Conservation (phyloP, 2,797 vertebrate genomes). For the Salmo trutta region DNA sequence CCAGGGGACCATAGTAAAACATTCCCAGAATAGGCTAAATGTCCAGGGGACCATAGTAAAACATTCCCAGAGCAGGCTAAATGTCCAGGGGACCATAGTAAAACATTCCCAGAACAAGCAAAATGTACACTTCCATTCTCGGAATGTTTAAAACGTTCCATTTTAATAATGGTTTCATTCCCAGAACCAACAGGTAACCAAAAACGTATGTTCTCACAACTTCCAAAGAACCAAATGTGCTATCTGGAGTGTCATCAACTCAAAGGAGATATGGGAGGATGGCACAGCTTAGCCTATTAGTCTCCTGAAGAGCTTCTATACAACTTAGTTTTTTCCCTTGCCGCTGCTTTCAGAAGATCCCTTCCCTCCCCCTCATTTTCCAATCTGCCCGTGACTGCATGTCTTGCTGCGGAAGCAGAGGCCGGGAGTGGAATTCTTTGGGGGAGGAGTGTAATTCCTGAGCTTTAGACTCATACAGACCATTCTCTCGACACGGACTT, state of each 20-base stretch:
- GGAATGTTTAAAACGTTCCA: too few species aligned
- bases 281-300: background rate
- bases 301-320: background rate
- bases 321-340: background rate
- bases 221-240: too few species aligned
- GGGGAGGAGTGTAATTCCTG: constrained; percentile 20
- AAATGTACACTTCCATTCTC: too few species aligned
- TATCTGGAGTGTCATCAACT: background rate
- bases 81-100: too few species aligned
- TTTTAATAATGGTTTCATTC: too few species aligned
- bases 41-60: too few species aligned
- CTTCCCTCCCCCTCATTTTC: background rate
- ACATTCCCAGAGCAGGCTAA: too few species aligned
- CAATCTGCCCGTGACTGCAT: constrained; percentile 11
- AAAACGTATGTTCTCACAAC: too few species aligned
- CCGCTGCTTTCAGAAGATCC: background rate
- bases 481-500: background rate
- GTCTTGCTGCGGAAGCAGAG: constrained; percentile 1
- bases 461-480: background rate
- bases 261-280: background rate
- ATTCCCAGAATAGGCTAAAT: too few species aligned
- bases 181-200: too few species aligned
- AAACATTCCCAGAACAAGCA: too few species aligned
- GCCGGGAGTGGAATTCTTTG: constrained; percentile 31
- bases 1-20: too few species aligned